phyloP scores from a whole-genome alignment of 2,113 vertebrate genomes.

The Salvator merianae region DNA sequence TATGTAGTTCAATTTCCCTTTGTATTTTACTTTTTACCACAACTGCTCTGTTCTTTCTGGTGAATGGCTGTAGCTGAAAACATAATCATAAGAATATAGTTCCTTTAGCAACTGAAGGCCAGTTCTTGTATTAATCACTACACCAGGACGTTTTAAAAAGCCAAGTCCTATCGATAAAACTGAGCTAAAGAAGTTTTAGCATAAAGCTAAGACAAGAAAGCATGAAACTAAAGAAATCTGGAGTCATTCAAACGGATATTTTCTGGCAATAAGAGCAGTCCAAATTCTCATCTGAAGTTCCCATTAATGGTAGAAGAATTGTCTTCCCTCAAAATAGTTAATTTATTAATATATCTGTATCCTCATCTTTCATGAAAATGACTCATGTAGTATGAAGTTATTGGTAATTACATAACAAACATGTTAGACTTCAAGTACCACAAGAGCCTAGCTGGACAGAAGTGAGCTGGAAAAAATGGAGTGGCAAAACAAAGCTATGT shows the following conservation, averaged over 20 bases:
- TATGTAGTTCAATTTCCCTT: too few species aligned
- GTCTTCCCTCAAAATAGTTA: neutral
- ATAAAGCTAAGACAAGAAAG: neutral
- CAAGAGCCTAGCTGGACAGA: too few species aligned
- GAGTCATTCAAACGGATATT: neutral
- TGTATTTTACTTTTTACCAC: too few species aligned
- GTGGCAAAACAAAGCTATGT: too few species aligned
- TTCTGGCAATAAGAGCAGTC: neutral
- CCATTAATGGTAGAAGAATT: neutral
- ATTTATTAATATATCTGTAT: neutral
- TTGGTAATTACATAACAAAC: too few species aligned
- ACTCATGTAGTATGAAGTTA: too few species aligned
- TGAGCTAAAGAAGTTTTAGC: neutral
- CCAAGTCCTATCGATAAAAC: neutral
- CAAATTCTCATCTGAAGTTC: neutral
- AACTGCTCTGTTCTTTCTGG: too few species aligned
- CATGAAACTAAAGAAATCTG: too few species aligned
- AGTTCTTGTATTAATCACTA: neutral
- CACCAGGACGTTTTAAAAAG: neutral
- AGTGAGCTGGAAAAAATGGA: too few species aligned
- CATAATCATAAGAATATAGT: neutral
- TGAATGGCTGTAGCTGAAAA: neutral
- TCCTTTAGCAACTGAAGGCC: neutral
- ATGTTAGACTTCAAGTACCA: too few species aligned
- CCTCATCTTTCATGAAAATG: neutral